Evolutionary conservation across 2,888 invertebrate genomes (phyloP).

Genomic region (Drepana falcataria): DNA sequence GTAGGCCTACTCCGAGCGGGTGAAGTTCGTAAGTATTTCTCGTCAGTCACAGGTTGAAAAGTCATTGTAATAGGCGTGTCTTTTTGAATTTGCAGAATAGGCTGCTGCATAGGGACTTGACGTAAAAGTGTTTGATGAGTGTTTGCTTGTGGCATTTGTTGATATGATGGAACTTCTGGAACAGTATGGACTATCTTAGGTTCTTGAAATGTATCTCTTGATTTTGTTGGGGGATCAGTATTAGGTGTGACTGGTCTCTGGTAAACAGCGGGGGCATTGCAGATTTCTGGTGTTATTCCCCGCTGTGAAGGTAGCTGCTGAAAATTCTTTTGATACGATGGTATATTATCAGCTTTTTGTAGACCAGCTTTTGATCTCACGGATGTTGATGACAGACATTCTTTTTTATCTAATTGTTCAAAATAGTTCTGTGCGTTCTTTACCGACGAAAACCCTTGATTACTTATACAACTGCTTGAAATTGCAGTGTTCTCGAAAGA

Average conservation of each 20-base stretch:
- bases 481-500: constrained; percentile 42
- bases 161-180: constrained; percentile 24
- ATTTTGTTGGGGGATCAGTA: constrained; percentile 57
- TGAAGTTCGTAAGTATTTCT: constrained; percentile 72
- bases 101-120: constrained; percentile 31
- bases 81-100: constrained; percentile 63
- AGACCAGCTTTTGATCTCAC: constrained; percentile 72
- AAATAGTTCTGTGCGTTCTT: constrained; percentile 62
- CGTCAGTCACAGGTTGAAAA: constrained; percentile 82
- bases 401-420: constrained; percentile 62
- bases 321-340: constrained; percentile 82
- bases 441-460: constrained; percentile 54
- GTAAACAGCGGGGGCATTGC: constrained; percentile 56
- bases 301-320: constrained; percentile 79
- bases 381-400: constrained; percentile 48
- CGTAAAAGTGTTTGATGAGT: constrained; percentile 27
- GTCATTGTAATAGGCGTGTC: constrained; percentile 77
- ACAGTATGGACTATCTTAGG: constrained; percentile 25
- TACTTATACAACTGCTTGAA: constrained; percentile 35
- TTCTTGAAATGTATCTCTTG: constrained; percentile 51
- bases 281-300: constrained; percentile 77
- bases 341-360: constrained; percentile 81
- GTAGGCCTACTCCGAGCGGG: constrained; percentile 78
- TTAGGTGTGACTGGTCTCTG: constrained; percentile 63
- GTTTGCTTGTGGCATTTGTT: constrained; percentile 28